Base-by-base conservation (phyloP, 2,888 invertebrate species). In the Schizaphis graminum region DNA sequence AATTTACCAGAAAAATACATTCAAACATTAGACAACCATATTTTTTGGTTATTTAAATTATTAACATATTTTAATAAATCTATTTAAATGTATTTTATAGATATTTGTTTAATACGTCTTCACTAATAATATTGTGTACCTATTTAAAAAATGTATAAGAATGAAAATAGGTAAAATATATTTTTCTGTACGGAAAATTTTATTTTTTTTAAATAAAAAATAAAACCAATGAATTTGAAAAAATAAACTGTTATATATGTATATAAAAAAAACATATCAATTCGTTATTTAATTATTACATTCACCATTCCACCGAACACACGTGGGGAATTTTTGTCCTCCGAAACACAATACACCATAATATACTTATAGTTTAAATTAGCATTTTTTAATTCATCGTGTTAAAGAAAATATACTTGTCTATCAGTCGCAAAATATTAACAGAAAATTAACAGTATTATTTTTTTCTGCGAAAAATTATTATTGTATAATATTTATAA, bases 191-290 rank as follows among this genome's bases (percentile, higher is more conserved):
- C n/a, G n/a, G n/a, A n/a, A n/a, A n/a, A n/a, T n/a, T n/a, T n/a
- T n/a, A n/a, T n/a, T n/a, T 56, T 56, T 56, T 56, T 56, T 56
- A 5, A 61, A n/a, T n/a, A 13, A 35, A n/a, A 5, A 67, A 4
- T n/a, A 13, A 35, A n/a, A n/a, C 5, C 0, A 35, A 16, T 67
- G 0, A 67, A 35, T 67, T n/a, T 21, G 0, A n/a, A 13, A 1
- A 86, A 28, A 21, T 47, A 13, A 13, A 86, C 5, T 1, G 11
- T 47, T 16, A 3, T 8, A 61, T 16, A n/a, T n/a, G n/a, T 41
- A 41, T 2, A 61, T 67, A 61, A 61, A 24, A 67, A 3, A 47
- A 47, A 47, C 28, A 47, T 13, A 24, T 49, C 16, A 47, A 44
- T 91, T 28, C 3, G 10, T 61, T 11, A 61, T n/a, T n/a, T n/a